Evolutionary conservation across 2,113 vertebrate species (phyloP).

Genomic region (Leucopsar rothschildi): DNA sequence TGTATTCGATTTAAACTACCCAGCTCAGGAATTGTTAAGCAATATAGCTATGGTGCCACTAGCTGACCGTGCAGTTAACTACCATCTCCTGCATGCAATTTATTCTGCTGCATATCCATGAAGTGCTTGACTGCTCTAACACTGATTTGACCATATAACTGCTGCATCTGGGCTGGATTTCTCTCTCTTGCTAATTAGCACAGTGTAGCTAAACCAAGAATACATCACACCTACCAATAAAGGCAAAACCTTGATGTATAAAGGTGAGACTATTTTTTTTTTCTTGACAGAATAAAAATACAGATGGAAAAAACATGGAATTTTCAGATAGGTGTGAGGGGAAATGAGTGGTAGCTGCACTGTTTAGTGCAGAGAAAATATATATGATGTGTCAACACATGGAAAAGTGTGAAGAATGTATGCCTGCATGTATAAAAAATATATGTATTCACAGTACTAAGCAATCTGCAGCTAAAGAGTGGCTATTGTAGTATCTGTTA

Average conservation of each 20-base stretch:
- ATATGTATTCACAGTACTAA: not conserved
- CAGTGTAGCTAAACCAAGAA: not conserved
- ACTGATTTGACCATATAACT: not conserved
- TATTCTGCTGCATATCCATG: not conserved
- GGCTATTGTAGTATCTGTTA: not conserved
- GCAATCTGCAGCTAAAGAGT: constrained; percentile 11
- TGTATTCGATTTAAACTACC: not conserved
- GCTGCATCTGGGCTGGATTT: not conserved
- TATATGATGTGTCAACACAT: constrained; percentile 45
- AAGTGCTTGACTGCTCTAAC: not conserved
- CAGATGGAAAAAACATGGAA: constrained; percentile 4
- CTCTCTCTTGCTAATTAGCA: not conserved
- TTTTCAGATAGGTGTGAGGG: constrained; percentile 54
- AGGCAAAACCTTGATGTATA: not conserved
- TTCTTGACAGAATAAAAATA: not conserved
- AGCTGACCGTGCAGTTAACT: not conserved
- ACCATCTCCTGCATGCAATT: not conserved
- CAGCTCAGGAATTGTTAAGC: not conserved
- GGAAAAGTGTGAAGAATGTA: constrained; percentile 55
- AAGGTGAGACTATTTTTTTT: not conserved
- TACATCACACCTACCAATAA: not conserved
- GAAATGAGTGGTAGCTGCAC: constrained; percentile 46
- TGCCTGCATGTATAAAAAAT: not conserved
- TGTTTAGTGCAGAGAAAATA: constrained; percentile 25
- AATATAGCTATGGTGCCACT: not conserved